phyloP scores from a whole-genome alignment of 2,113 vertebrate species.

The human (Homo sapiens) region GRCh38 chr13:64389501-64390000 shows the following conservation, averaged over 20 bases:
- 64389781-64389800: slow-evolving; percentile 53
- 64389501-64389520: neutral
- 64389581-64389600: neutral
- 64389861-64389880: neutral
- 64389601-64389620: neutral
- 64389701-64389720: slow-evolving; percentile 18
- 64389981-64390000: neutral
- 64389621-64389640: neutral
- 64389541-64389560: neutral
- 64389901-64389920: neutral
- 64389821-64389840: neutral
- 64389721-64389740: slow-evolving; percentile 35
- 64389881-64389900: neutral
- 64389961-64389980: neutral
- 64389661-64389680: neutral
- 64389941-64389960: neutral
- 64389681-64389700: slow-evolving; percentile 16
- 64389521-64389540: neutral
- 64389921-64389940: neutral
- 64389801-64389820: slow-evolving; percentile 1
- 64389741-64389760: slow-evolving; percentile 30
- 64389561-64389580: neutral
- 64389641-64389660: neutral
- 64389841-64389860: neutral
- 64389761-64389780: neutral